Percentiles rank a stretch among this genome's conserved stretches.
Evolutionary conservation across 2,797 vertebrate species (phyloP).

Genomic region (Sebastes goodei): DNA sequence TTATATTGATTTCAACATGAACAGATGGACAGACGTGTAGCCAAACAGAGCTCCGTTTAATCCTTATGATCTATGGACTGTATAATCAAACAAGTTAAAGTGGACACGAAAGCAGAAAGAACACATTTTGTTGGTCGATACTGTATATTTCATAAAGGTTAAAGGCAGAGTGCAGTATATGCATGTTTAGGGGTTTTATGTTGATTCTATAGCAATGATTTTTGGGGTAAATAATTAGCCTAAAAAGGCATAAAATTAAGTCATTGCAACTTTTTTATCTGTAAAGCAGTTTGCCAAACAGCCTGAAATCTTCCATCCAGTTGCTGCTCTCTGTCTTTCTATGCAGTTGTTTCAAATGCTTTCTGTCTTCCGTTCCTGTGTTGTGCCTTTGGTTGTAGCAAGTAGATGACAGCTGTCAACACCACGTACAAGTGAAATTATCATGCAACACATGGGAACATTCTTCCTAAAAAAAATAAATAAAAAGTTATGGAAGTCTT

Average conservation of each 20-base stretch:
- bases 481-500: slow-evolving; percentile 1
- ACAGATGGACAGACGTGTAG: background rate
- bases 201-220: background rate
- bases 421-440: slow-evolving; percentile 18
- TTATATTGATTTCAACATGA: background rate
- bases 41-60: background rate
- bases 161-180: background rate
- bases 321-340: background rate
- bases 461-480: background rate
- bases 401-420: slow-evolving; percentile 37
- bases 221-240: background rate
- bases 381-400: background rate
- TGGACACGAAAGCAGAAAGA: background rate
- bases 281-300: background rate
- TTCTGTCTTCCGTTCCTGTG: slow-evolving; percentile 4
- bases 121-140: background rate
- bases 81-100: background rate
- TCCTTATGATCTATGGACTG: background rate
- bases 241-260: background rate
- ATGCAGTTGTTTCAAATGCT: background rate
- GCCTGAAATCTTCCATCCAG: background rate
- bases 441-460: background rate
- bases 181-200: background rate
- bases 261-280: background rate
- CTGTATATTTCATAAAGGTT: background rate